Conservation (phyloP, 2,113 vertebrate species). For the Brienomyrus longianalis region DNA sequence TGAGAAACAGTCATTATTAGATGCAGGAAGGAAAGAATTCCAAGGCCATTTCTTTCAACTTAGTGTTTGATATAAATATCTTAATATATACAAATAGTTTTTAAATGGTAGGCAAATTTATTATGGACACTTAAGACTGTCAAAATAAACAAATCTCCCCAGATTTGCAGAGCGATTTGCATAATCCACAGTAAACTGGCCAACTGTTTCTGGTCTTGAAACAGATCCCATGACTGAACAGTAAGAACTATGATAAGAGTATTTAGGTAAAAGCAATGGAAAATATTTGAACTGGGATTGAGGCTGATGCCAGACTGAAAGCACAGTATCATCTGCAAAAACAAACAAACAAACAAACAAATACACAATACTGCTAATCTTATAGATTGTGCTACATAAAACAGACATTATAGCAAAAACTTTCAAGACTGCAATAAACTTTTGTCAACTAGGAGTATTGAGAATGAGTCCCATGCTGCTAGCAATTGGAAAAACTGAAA, state of each 20-base stretch:
- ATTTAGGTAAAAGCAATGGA: neutral
- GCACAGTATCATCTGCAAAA: too few relatives aligned
- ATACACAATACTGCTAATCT: too few relatives aligned
- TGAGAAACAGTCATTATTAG: constrained; percentile 21
- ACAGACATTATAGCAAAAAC: too few relatives aligned
- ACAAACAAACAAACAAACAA: too few relatives aligned
- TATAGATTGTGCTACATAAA: too few relatives aligned
- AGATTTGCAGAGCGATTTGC: neutral
- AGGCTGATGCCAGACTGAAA: neutral
- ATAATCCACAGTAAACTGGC: neutral
- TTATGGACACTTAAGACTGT: neutral
- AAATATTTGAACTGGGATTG: neutral
- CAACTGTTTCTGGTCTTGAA: neutral
- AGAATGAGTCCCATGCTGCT: neutral
- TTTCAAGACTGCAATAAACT: too few relatives aligned
- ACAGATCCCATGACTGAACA: neutral
- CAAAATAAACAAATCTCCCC: neutral
- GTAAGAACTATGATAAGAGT: neutral
- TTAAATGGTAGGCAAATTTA: neutral
- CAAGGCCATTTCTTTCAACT: constrained; percentile 25
- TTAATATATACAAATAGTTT: neutral
- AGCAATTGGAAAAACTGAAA: neutral
- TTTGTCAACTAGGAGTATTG: too few relatives aligned
- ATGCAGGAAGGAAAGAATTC: constrained; percentile 25
- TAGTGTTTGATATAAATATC: neutral